Base-by-base conservation (phyloP, 2,888 invertebrate species). In the Fragum whitleyi region DNA sequence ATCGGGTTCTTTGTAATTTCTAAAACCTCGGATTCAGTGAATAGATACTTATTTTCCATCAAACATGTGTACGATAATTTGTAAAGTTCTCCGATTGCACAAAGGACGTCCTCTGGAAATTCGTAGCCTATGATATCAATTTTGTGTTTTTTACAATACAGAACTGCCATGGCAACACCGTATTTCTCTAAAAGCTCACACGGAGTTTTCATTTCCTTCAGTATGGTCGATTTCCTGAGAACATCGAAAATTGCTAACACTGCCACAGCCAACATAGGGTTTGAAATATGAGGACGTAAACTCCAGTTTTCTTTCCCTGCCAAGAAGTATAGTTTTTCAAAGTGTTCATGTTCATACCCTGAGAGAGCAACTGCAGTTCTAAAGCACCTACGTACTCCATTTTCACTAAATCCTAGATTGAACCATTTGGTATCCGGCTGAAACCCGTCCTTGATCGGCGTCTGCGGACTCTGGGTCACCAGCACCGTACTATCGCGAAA, bases 401-500 rank as follows among this genome's bases (percentile, higher is more conserved):
- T 68, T 55, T 77, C 71, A 59, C 81, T 88, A 29, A 89, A 82
- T 23, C 90, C 91, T 51, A 88, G 61, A 28, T 83, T 86, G 79
- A 88, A 89, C 61, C 88, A 81, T 59, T 86, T 86, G 14, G 81
- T 81, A 59, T 90, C 89, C 0, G 88, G 85, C 11, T 69, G 72
- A 55, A 90, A 80, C 23, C 71, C 76, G 28, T 79, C 74, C 16
- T 76, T 67, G 6, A 82, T 71, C 19, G 77, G 53, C 23, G 74
- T 79, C 26, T 89, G 86, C 0, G 89, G 90, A 47, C 88, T 86
- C 5, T 85, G 85, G 11, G 88, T 81, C n/a, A 91, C 76, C 7
- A 92, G 62, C 0, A 92, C 87, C 6, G 89, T 83, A 26, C 88
- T 73, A 42, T 86, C 77, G 11, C 81, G 81, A 51, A 92, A 74